phyloP scores from a whole-genome alignment of 2,113 vertebrate species.

The Stegostoma tigrinum region DNA sequence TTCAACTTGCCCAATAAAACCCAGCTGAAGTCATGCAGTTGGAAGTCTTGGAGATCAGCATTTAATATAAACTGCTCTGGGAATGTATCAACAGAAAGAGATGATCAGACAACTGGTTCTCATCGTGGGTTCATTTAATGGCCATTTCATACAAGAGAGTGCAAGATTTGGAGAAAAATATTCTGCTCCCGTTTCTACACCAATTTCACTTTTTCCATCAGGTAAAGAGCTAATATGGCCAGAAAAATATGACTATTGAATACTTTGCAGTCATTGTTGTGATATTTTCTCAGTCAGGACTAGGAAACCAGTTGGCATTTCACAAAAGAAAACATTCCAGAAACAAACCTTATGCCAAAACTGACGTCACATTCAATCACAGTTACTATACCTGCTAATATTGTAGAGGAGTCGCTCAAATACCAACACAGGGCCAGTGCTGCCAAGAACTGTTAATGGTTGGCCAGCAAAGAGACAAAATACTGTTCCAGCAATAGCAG shows the following conservation, averaged over 20 bases:
- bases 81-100: too few species aligned
- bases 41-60: too few species aligned
- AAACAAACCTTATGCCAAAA: not conserved
- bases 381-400: constrained; percentile 56
- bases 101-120: too few species aligned
- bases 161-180: not conserved
- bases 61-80: too few species aligned
- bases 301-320: not conserved
- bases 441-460: constrained; percentile 68
- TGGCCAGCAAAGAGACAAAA: constrained; percentile 68
- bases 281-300: not conserved
- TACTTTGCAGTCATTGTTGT: not conserved
- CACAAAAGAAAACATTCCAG: not conserved
- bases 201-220: not conserved
- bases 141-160: too few species aligned
- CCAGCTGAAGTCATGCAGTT: too few species aligned
- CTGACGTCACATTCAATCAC: not conserved
- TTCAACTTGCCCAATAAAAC: too few species aligned
- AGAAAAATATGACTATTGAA: not conserved
- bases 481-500: constrained; percentile 56
- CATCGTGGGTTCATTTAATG: too few species aligned
- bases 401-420: constrained; percentile 67
- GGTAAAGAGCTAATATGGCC: not conserved
- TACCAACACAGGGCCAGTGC: constrained; percentile 64
- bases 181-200: not conserved